Evolutionary conservation across 2,888 invertebrate species (phyloP).

Genomic region (Oligia latruncula): DNA sequence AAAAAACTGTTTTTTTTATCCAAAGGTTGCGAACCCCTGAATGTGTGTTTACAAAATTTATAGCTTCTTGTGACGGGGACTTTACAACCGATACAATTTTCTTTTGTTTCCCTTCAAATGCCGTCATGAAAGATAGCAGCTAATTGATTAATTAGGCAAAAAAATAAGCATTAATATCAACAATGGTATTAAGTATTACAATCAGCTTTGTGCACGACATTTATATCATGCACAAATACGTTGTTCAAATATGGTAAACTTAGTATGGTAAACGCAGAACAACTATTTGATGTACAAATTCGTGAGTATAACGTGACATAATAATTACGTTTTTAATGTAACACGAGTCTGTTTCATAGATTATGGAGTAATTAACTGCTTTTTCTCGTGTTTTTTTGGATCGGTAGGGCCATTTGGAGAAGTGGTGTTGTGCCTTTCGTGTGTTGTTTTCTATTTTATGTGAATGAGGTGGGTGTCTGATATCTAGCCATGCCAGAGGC

Average conservation of each 20-base stretch:
- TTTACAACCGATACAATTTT: slow-evolving; percentile 1
- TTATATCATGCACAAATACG: slow-evolving; percentile 39
- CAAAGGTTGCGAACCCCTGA: no score
- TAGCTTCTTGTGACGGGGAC: no score
- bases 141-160: slow-evolving; percentile 24
- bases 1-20: no score
- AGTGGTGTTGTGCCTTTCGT: not conserved
- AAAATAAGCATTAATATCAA: slow-evolving; percentile 41
- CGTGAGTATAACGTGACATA: slow-evolving; percentile 25
- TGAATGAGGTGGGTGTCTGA: slow-evolving; percentile 14
- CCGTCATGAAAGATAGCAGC: slow-evolving; percentile 31
- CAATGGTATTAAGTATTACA: slow-evolving; percentile 2
- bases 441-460: slow-evolving; percentile 5
- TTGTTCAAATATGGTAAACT: slow-evolving; percentile 31
- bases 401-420: not conserved
- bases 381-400: slow-evolving; percentile 11
- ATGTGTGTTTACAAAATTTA: no score
- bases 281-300: slow-evolving; percentile 21
- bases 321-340: slow-evolving; percentile 7
- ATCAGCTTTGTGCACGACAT: slow-evolving; percentile 33
- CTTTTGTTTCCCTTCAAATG: slow-evolving; percentile 30
- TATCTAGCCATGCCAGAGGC: slow-evolving; percentile 12
- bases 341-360: not conserved
- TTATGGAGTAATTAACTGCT: slow-evolving; percentile 23
- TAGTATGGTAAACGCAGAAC: not conserved